Evolutionary conservation across 23 tunicate genomes (phyloP), one percentile per base, ranked within the genome.

Genomic region (Phallusia fumigata): DNA sequence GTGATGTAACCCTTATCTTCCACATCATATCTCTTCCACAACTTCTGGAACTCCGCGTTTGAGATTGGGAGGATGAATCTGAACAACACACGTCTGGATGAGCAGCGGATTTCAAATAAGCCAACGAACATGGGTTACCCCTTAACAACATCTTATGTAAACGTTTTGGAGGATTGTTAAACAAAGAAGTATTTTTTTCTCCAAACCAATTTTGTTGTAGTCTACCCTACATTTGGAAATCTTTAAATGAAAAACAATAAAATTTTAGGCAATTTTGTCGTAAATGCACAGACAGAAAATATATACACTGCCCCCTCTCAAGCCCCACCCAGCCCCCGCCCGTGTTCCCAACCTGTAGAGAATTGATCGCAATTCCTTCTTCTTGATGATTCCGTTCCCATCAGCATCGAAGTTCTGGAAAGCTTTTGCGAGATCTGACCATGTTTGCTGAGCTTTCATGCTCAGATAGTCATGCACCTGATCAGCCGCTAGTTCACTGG

Each of bases 31-130:
- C 82, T 76, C 16, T 65, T 82, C 98, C 98, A 94, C 45, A 94
- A 78, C 64, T 94, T 86, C 31, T 89, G 75, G 58, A 94, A 94
- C 82, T 94, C 95, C 0, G 74, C 90, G 36, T 80, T 84, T 28
- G 88, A 83, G n/a, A 94, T 78, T 11, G 98, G 98, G 0, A 94
- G 85, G 58, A 84, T 88, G 64, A 90, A 94, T 76, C 98, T 94
- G 86, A 18, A 83, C 11, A 45, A 31, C 47, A 5, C 47, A n/a
- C n/a, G n/a, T n/a, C n/a, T n/a, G n/a, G n/a, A n/a, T n/a, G n/a
- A n/a, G n/a, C n/a, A n/a, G n/a, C n/a, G n/a, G n/a, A n/a, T n/a
- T n/a, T n/a, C n/a, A n/a, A n/a, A n/a, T n/a, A n/a, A n/a, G n/a
- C n/a, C n/a, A n/a, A n/a, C n/a, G n/a, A n/a, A n/a, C n/a, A n/a